Base-by-base conservation (phyloP, 1,140 invertebrate species). In the Trinorchestia longiramus region DNA sequence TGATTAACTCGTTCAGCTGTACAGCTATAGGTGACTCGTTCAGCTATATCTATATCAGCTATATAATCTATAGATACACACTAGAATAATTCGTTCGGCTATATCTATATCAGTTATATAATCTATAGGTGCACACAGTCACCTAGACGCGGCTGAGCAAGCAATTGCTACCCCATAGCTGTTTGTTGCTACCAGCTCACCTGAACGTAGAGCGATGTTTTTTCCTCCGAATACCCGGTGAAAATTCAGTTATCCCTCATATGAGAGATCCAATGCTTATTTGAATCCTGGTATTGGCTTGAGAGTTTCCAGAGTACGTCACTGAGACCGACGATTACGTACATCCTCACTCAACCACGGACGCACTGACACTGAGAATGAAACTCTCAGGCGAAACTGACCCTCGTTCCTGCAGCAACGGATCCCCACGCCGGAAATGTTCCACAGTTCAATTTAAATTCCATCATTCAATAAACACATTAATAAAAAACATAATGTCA, bases 251-350 rank as follows among this genome's bases (percentile, higher is more conserved):
- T 19, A 36, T 77, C 62, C 62, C 36, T 11, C 47, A 53, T 6
- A 77, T 23, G 62, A 77, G 15, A 28, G 62, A 11, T 11, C 11
- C 28, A 36, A 77, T 77, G 28, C 28, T 77, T 28, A 77, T 77
- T 77, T 77, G 62, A 77, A 77, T 36, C 28, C 62, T 77, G 62
- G 15, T 19, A 91, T 43, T 91, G 11, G 88, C 41, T 4, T 11
- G 11, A 91, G 88, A 91, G 88, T 77, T 91, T 91, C 88, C 88
- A 91, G 88, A 91, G 88, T 91, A 91, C 41, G 88, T 44, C 88
- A 91, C 88, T 43, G 41, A 91, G 88, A 91, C 15, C 41, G 43
- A 42, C 88, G 28, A 42, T 42, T 15, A 43, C 88, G 88, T 44
- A 91, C 88, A 91, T 42, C 88, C 88, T 91, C 88, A 91, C 88